Conservation (phyloP, 2,888 invertebrate genomes). For the Melolontha melolontha region DNA sequence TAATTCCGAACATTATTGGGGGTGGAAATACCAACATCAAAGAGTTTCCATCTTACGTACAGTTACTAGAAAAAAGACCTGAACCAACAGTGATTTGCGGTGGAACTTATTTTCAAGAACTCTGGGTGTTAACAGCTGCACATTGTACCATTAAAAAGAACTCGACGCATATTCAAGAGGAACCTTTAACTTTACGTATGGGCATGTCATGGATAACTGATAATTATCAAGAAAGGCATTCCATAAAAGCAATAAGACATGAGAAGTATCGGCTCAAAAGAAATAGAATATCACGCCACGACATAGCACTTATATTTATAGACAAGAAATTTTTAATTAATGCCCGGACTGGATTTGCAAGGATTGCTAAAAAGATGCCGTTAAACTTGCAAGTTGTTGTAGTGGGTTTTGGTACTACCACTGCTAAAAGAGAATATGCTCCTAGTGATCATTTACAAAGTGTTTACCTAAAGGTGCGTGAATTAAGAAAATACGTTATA, state of each 20-base stretch:
- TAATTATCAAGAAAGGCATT: not conserved
- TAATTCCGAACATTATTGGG: not conserved
- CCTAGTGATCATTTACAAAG: not conserved
- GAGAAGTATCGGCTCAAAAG: not conserved
- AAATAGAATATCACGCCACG: not conserved
- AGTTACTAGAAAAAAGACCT: not conserved
- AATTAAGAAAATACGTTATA: not conserved
- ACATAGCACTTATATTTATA: not conserved
- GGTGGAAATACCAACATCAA: not conserved
- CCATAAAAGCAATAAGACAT: not conserved
- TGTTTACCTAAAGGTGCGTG: not conserved
- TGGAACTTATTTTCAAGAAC: not conserved
- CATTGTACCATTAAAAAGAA: not conserved
- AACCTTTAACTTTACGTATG: not conserved
- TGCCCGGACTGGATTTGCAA: not conserved
- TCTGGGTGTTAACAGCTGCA: slow-evolving; percentile 1
- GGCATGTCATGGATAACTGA: not conserved
- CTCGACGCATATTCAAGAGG: not conserved
- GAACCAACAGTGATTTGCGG: not conserved
- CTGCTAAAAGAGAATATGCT: not conserved
- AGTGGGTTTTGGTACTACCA: not conserved
- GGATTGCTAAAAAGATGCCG: not conserved
- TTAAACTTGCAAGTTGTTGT: not conserved
- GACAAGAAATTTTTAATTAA: not conserved
- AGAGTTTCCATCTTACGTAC: not conserved